Percentiles rank a stretch among this genome's conserved stretches.
These are phyloP conservation scores for Poeciliopsis presidionis DNA, from an alignment of 2,797 vertebrate genomes.

Conservation along the genomic window DNA sequence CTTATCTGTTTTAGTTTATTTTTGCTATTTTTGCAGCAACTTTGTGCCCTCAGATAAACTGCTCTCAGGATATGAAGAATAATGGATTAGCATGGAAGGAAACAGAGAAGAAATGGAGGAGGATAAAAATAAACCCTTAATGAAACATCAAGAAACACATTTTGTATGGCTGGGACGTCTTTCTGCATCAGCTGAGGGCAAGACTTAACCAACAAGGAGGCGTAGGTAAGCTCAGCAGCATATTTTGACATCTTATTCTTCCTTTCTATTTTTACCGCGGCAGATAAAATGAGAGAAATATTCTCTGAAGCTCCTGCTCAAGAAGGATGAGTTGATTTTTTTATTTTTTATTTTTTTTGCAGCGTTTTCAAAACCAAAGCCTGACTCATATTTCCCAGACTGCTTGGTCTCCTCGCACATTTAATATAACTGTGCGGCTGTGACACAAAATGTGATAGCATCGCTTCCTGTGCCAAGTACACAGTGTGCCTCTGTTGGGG, in stretches of 20 bases:
- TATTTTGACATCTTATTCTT: constrained; percentile 9
- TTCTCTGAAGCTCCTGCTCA: constrained; percentile 30
- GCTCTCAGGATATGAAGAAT: constrained; percentile 28
- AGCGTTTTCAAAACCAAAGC: constrained; percentile 46
- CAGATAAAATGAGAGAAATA: constrained; percentile 16
- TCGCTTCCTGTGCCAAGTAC: constrained; percentile 72
- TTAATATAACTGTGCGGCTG: constrained; percentile 62
- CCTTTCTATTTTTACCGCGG: constrained; percentile 14
- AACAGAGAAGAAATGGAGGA: constrained; percentile 18
- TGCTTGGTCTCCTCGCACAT: constrained; percentile 64
- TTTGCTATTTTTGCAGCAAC: constrained; percentile 30
- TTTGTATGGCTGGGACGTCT: constrained; percentile 2
- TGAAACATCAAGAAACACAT: constrained; percentile 34
- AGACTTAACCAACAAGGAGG: constrained; percentile 12
- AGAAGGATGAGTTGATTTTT: constrained; percentile 50
- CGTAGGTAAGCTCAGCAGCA: constrained; percentile 7
- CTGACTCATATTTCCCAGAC: constrained; percentile 71
- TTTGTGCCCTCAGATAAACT: constrained; percentile 35
- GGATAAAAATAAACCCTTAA: constrained; percentile 23
- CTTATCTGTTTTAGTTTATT: constrained; percentile 51
- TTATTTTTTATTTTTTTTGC: neutral
- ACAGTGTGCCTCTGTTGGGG: constrained; percentile 58
- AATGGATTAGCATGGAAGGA: constrained; percentile 20
- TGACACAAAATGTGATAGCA: constrained; percentile 71
- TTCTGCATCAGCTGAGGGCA: constrained; percentile 14